Percentiles rank a stretch among this genome's conserved stretches.
These are phyloP conservation scores for Saturnia japonica DNA, from an alignment of 2,888 invertebrate genomes.

Conservation along the genomic window DNA sequence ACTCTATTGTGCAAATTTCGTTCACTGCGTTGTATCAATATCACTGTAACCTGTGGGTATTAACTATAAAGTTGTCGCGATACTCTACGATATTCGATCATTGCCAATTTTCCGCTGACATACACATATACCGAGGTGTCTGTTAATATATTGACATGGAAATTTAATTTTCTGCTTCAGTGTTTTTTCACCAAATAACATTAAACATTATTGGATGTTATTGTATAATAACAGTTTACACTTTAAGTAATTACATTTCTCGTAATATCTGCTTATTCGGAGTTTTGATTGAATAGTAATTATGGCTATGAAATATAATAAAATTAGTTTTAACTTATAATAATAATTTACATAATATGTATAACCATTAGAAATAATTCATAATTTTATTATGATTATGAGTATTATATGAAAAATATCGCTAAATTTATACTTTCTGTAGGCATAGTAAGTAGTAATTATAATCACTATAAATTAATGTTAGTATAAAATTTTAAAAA, in stretches of 20 bases:
- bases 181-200: constrained; percentile 41
- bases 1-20: background rate
- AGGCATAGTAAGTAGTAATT: too few relatives aligned
- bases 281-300: too few relatives aligned
- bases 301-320: too few relatives aligned
- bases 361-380: too few relatives aligned
- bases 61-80: background rate
- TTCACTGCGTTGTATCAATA: background rate
- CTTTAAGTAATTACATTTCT: background rate
- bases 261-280: too few relatives aligned
- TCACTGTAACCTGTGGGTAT: background rate
- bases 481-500: too few relatives aligned
- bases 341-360: too few relatives aligned
- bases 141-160: constrained; percentile 51
- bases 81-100: constrained; percentile 39
- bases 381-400: too few relatives aligned
- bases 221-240: background rate
- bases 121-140: constrained; percentile 49
- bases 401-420: too few relatives aligned
- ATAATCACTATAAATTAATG: too few relatives aligned
- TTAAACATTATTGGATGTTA: background rate
- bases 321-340: too few relatives aligned
- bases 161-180: constrained; percentile 65
- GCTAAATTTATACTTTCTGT: too few relatives aligned
- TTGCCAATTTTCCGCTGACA: constrained; percentile 63